Base-by-base conservation (phyloP, 2,888 invertebrate species). In the Chirona hameri region DNA sequence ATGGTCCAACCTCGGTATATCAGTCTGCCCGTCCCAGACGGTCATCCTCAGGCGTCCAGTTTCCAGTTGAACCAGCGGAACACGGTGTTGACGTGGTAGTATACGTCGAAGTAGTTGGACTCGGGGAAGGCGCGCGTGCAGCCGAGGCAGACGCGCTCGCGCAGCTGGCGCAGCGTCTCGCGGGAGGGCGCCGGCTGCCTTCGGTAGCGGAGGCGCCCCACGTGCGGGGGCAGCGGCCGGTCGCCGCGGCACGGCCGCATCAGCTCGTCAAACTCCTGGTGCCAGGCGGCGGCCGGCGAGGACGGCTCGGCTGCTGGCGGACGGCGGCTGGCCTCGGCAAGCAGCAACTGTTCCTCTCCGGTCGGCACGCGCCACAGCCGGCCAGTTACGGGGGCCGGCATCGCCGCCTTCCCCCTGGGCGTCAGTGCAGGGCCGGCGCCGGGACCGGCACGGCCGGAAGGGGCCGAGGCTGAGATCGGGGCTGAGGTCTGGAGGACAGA, bases 51-150 rank as follows among this genome's bases (percentile, higher is more conserved):
- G 27, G 2, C 31, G 5, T 76, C 76, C 76, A 39, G 39, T 24
- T 76, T 76, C 76, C 76, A 76, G 76, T 46, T 46, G 76, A 76
- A 76, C 76, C 76, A 76, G 21, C 2, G 24, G 76, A 46, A 76
- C 9, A 76, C 76, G 0, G 46, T 76, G 76, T 76, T 76, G 24
- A 76, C 76, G 76, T 46, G 46, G 46, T 46, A 76, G 76, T 76
- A 76, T 4, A 76, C 21, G 46, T 76, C 76, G 46, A 76, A 76
- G 46, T 76, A 76, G 76, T 76, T 76, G 10, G 76, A 21, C 24
- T 76, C 76, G 1, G 76, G 76, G 76, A 46, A 76, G 76, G 76
- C 76, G 24, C 76, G 76, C 12, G 76, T 39, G 46, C 76, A 76
- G 39, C 76, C 76, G 24, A 76, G 39, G 24, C 76, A 76, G 31